phyloP scores from a whole-genome alignment of 2,888 invertebrate species.

The Drosophila yooni region DNA sequence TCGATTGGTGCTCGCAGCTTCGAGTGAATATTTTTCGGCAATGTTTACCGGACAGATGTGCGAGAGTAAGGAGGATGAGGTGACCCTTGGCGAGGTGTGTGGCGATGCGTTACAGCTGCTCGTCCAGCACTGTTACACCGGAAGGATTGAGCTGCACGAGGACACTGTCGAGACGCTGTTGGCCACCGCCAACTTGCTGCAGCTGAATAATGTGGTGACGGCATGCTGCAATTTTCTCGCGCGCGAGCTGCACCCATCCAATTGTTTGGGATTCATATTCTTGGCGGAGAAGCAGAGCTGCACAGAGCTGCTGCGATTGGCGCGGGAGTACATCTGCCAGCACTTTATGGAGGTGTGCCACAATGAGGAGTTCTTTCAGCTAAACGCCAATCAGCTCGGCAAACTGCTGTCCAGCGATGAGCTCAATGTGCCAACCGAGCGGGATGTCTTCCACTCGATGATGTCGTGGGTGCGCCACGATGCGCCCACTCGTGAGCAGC shows the following conservation, averaged over 20 bases:
- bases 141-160: slow-evolving; percentile 91
- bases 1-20: slow-evolving; percentile 94
- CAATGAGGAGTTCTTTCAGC: slow-evolving; percentile 85
- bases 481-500: slow-evolving; percentile 88
- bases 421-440: slow-evolving; percentile 95
- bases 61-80: slow-evolving; percentile 93
- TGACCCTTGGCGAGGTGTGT: slow-evolving; percentile 93
- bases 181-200: slow-evolving; percentile 94
- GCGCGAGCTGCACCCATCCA: slow-evolving; percentile 93
- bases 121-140: slow-evolving; percentile 96
- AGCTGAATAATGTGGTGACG: slow-evolving; percentile 93
- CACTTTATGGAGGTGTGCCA: slow-evolving; percentile 90
- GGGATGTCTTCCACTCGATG: slow-evolving; percentile 94
- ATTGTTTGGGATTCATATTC: slow-evolving; percentile 96
- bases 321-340: slow-evolving; percentile 93
- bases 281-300: slow-evolving; percentile 97
- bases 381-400: slow-evolving; percentile 91
- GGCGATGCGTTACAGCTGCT: slow-evolving; percentile 93
- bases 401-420: slow-evolving; percentile 94
- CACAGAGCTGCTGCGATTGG: slow-evolving; percentile 90
- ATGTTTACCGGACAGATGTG: slow-evolving; percentile 96
- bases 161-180: slow-evolving; percentile 95
- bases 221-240: slow-evolving; percentile 95
- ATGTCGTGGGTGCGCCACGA: slow-evolving; percentile 96
- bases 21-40: slow-evolving; percentile 97